Base-by-base conservation (phyloP, 1,140 invertebrate species). In the Sweltsa coloradensis region DNA sequence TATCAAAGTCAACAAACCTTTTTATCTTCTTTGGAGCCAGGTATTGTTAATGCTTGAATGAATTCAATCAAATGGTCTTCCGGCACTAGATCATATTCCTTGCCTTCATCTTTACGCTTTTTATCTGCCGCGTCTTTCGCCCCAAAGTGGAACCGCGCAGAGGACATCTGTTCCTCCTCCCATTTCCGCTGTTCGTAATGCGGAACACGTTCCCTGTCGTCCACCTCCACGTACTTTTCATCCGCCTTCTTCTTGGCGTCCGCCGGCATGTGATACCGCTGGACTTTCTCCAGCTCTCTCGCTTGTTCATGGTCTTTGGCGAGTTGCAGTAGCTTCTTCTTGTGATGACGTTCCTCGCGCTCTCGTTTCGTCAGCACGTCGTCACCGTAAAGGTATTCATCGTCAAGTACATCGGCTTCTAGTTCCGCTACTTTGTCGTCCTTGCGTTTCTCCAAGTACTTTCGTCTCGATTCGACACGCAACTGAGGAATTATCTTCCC, bases 31-130 rank as follows among this genome's bases (percentile, higher is more conserved):
- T 77, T 69, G 25, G 76, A 79, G n/a, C 92, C 94, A 39, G 91
- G 84, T 62, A 97, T 76, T 60, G 84, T 83, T 0, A 97, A 63
- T 0, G 90, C 84, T 72, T 97, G 89, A 41, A 98, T 86, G 70
- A 99, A 99, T 57, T 97, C 92, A 58, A 99, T 95, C 22, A n/a
- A n/a, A 66, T 95, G 87, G 66, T 94, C 93, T 61, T 97, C 94
- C 46, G 98, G 64, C 6, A 99, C 65, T 25, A 95, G 70, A 55
- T 97, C 92, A 70, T 98, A 97, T 50, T 95, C 85, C 61, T 93
- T 78, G 59, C 81, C 69, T 27, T 61, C 56, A 55, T 71, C 47
- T 47, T 58, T 54, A 46, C 53, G 55, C 31, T 57, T 54, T 41
- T 41, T 59, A 52, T 49, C 54, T 34, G 54, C 53, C 36, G 19